phyloP scores from a whole-genome alignment of 2,113 vertebrate genomes.

The Centropus unirufus region DNA sequence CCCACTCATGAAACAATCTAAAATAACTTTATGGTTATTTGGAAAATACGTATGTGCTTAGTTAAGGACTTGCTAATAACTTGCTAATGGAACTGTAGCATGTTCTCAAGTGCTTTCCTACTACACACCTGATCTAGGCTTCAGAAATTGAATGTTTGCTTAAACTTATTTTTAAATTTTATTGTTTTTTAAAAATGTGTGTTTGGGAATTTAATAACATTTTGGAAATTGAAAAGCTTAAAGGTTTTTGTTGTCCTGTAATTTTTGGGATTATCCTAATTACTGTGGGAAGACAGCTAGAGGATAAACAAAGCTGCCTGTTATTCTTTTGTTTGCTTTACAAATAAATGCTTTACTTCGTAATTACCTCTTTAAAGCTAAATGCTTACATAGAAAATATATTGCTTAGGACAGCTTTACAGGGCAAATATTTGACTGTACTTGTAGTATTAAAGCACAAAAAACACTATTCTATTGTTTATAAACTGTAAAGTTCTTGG shows the following conservation, averaged over 20 bases:
- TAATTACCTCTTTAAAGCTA: not conserved
- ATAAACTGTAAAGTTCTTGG: not conserved
- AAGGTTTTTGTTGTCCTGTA: not conserved
- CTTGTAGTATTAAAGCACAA: not conserved
- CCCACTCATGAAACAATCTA: not conserved
- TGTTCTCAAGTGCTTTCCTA: not conserved
- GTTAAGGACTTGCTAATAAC: not conserved
- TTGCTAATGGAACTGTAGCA: not conserved
- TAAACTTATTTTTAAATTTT: not conserved
- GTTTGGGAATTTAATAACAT: not conserved
- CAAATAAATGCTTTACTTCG: not conserved
- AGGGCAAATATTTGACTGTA: constrained; percentile 2
- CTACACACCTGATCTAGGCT: not conserved
- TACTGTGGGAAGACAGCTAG: constrained; percentile 17
- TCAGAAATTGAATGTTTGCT: not conserved
- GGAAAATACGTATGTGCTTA: not conserved
- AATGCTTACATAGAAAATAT: not conserved
- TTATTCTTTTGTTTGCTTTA: not conserved
- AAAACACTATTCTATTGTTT: not conserved
- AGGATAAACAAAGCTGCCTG: not conserved
- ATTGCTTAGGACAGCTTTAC: not conserved
- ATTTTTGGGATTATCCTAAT: constrained; percentile 27
- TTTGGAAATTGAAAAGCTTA: not conserved
- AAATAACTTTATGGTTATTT: not conserved
- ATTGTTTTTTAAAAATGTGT: not conserved